Conservation (phyloP, 2,113 vertebrate genomes). For the Rhinoderma darwinii region DNA sequence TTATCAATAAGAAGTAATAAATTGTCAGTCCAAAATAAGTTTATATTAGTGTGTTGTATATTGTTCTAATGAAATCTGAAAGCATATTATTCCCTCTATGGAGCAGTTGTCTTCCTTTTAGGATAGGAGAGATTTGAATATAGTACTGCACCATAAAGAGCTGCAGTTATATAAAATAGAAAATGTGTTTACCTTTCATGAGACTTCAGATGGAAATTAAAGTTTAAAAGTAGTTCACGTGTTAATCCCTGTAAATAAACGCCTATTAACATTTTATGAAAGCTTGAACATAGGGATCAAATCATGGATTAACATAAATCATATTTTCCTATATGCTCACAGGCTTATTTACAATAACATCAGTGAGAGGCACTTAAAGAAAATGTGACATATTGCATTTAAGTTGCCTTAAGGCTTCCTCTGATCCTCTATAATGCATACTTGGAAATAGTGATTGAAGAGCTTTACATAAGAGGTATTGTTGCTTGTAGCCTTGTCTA, state of each 20-base stretch:
- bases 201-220: not conserved
- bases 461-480: not conserved
- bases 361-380: not conserved
- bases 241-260: not conserved
- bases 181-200: not conserved
- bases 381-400: not conserved
- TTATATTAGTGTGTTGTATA: too few relatives aligned
- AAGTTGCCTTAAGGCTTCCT: not conserved
- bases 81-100: not conserved
- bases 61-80: not conserved
- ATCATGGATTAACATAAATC: not conserved
- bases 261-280: not conserved
- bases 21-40: too few relatives aligned
- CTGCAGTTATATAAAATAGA: not conserved
- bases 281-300: not conserved
- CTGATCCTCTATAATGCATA: constrained; percentile 12
- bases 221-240: not conserved
- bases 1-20: too few relatives aligned
- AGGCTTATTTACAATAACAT: not conserved
- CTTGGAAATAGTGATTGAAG: not conserved
- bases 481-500: not conserved
- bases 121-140: not conserved
- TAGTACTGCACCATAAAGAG: not conserved
- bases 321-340: not conserved
- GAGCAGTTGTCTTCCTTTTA: not conserved